phyloP scores from a whole-genome alignment of 1,140 invertebrate genomes.

The Colletes latitarsis region DNA sequence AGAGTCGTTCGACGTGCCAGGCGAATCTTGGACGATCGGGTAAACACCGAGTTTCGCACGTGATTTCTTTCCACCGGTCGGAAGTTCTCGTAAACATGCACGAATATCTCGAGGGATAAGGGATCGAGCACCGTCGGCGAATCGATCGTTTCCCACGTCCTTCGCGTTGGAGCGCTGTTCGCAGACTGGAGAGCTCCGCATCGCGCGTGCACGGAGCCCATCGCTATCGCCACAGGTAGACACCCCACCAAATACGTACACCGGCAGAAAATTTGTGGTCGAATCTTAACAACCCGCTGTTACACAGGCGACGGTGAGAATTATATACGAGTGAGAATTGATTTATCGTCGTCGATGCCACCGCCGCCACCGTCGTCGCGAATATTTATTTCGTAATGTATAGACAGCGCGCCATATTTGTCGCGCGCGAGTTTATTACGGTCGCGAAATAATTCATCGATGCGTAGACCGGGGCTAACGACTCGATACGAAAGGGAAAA shows the following conservation, averaged over 20 bases:
- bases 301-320: slow-evolving; percentile 27
- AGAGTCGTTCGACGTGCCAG: too few species aligned
- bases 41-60: too few species aligned
- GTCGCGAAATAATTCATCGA: slow-evolving; percentile 22
- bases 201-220: slow-evolving; percentile 68
- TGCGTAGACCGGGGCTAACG: not conserved
- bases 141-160: slow-evolving; percentile 70
- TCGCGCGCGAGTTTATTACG: slow-evolving; percentile 13
- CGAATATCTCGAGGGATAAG: slow-evolving; percentile 20
- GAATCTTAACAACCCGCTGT: slow-evolving; percentile 62
- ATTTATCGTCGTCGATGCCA: slow-evolving; percentile 24
- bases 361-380: not conserved
- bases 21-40: too few species aligned
- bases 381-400: slow-evolving; percentile 30
- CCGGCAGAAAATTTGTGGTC: slow-evolving; percentile 59
- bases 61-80: too few species aligned
- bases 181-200: slow-evolving; percentile 74
- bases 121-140: slow-evolving; percentile 50
- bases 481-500: not conserved
- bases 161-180: slow-evolving; percentile 75
- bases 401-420: slow-evolving; percentile 28
- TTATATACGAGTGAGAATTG: slow-evolving; percentile 27
- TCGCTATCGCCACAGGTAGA: slow-evolving; percentile 77
- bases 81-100: not conserved
- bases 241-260: slow-evolving; percentile 71